Evolutionary conservation across 2,797 vertebrate species (phyloP).

Genomic region (Rhadinocentrus ornatus): DNA sequence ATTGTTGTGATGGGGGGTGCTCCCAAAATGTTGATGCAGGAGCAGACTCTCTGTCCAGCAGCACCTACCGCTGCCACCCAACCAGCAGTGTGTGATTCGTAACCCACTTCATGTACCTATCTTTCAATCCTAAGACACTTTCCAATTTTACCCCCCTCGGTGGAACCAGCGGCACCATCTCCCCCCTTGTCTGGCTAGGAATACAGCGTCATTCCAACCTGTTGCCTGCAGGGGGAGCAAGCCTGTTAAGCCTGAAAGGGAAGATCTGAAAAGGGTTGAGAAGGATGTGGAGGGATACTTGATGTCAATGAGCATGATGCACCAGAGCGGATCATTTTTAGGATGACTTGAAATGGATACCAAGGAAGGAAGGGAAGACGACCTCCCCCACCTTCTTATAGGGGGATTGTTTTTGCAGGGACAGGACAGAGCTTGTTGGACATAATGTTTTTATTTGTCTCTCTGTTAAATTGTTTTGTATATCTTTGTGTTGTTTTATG

Average conservation of each 20-base stretch:
- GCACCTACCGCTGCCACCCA: constrained; percentile 81
- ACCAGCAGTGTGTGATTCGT: constrained; percentile 83
- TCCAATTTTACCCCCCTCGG: constrained; percentile 78
- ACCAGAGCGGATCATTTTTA: constrained; percentile 65
- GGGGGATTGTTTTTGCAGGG: constrained; percentile 59
- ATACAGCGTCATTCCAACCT: constrained; percentile 79
- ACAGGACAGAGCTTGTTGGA: constrained; percentile 74
- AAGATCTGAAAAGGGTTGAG: constrained; percentile 41
- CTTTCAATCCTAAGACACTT: constrained; percentile 71
- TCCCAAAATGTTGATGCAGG: constrained; percentile 70
- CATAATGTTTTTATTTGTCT: constrained; percentile 64
- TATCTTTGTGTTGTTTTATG: constrained; percentile 63
- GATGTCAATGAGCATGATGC: constrained; percentile 44
- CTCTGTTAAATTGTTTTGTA: constrained; percentile 61
- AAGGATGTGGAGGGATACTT: constrained; percentile 49
- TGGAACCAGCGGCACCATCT: constrained; percentile 72
- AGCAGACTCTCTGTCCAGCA: constrained; percentile 74
- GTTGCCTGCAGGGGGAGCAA: constrained; percentile 81
- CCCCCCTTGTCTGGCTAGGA: constrained; percentile 77
- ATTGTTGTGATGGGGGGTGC: constrained; percentile 79
- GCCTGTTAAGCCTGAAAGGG: constrained; percentile 75
- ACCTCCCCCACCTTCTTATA: constrained; percentile 51
- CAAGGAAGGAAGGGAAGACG: constrained; percentile 32
- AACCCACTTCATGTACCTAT: constrained; percentile 53
- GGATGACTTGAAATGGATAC: constrained; percentile 43